A percentile compares a stretch with the other conserved stretches of the same genome.
Conservation (phyloP, 2,113 vertebrate species). For the Pseudopipra pipra region DNA sequence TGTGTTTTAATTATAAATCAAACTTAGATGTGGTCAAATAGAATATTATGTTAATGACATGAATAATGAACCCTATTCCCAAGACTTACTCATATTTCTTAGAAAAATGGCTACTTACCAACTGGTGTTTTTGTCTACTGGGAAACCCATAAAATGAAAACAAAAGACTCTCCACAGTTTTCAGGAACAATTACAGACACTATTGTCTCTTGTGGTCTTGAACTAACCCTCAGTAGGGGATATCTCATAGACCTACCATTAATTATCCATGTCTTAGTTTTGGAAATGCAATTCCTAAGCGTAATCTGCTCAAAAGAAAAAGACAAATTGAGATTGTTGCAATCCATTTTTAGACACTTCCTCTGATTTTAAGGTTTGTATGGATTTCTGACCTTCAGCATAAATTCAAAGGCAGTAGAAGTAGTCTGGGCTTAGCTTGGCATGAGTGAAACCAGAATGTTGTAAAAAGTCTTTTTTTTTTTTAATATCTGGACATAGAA, state of each 20-base stretch:
- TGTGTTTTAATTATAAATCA: slow-evolving; percentile 58
- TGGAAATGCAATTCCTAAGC: slow-evolving; percentile 11
- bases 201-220: slow-evolving; percentile 29
- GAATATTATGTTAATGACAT: slow-evolving; percentile 46
- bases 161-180: slow-evolving; percentile 47
- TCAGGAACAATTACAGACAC: slow-evolving; percentile 41
- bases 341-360: not conserved
- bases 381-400: not conserved
- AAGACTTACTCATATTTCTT: slow-evolving; percentile 44
- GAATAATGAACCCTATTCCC: slow-evolving; percentile 54
- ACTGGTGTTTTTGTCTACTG: slow-evolving; percentile 5
- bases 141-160: slow-evolving; percentile 45
- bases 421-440: not conserved
- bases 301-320: slow-evolving; percentile 2
- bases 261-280: slow-evolving; percentile 24
- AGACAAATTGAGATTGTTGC: not conserved
- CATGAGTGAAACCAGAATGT: not conserved
- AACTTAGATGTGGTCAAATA: slow-evolving; percentile 53
- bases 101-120: slow-evolving; percentile 53
- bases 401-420: not conserved
- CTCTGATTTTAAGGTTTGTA: not conserved
- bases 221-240: slow-evolving; percentile 24
- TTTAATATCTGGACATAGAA: not conserved
- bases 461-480: not conserved
- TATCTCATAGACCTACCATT: slow-evolving; percentile 25